Conservation (phyloP, 2,888 invertebrate genomes). For the Strigamia crassipes region DNA sequence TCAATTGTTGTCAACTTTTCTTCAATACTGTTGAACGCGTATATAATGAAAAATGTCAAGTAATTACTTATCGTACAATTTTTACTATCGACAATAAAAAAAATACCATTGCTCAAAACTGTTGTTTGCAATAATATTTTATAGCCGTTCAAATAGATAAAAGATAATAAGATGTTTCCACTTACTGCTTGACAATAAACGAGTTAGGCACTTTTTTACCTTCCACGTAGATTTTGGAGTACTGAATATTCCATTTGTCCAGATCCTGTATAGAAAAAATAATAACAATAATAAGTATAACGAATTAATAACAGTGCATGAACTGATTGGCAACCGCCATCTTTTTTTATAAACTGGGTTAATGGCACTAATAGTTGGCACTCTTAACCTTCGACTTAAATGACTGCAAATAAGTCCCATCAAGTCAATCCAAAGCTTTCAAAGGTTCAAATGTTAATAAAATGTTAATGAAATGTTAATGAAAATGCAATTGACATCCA, state of each 20-base stretch:
- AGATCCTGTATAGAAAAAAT: background rate
- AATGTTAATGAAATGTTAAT: too few species aligned
- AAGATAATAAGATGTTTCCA: slow-evolving; percentile 42
- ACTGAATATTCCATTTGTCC: background rate
- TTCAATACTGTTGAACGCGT: background rate
- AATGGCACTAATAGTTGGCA: too few species aligned
- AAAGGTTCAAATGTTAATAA: too few species aligned
- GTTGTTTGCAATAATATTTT: slow-evolving; percentile 38
- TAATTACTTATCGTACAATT: slow-evolving; percentile 25
- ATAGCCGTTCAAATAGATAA: slow-evolving; percentile 29
- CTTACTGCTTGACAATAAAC: slow-evolving; percentile 10
- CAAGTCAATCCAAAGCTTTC: too few species aligned
- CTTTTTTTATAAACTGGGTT: too few species aligned
- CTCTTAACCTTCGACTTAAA: too few species aligned
- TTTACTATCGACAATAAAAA: slow-evolving; percentile 40
- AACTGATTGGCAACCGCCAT: too few species aligned
- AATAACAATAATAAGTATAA: too few species aligned
- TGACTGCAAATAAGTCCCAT: too few species aligned
- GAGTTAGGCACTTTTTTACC: slow-evolving; percentile 1
- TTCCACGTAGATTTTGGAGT: background rate
- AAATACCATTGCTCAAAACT: background rate
- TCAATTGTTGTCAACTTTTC: background rate
- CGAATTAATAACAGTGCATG: too few species aligned
- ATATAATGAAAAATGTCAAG: slow-evolving; percentile 14
- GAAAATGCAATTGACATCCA: too few species aligned